phyloP scores from a whole-genome alignment of 2,888 invertebrate genomes.

The Alloscopus bannaensis region DNA sequence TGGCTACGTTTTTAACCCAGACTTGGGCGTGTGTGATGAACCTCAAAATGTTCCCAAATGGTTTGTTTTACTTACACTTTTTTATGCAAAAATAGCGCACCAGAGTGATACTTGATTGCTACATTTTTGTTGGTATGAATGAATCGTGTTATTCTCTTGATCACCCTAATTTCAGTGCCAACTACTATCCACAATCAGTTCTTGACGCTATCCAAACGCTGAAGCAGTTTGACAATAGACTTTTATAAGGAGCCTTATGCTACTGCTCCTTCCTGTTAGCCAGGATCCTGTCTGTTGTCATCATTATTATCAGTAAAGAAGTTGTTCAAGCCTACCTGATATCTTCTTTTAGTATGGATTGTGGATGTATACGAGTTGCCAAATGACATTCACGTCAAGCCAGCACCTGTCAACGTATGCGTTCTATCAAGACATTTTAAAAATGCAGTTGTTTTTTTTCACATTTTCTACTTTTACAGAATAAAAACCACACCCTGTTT shows the following conservation, averaged over 20 bases:
- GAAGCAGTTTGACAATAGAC: constrained; percentile 66
- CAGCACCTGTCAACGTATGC: too few species aligned
- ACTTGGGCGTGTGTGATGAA: constrained; percentile 88
- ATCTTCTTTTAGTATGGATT: too few species aligned
- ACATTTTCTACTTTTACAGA: neutral
- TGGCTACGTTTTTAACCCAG: constrained; percentile 94
- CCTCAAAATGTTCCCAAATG: constrained; percentile 94
- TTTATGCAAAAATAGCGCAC: neutral
- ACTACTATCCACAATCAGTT: constrained; percentile 70
- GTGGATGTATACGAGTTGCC: too few species aligned
- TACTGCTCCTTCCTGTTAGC: too few species aligned
- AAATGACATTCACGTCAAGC: too few species aligned
- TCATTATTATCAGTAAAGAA: too few species aligned
- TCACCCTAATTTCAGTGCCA: constrained; percentile 54
- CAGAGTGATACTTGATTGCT: constrained; percentile 25
- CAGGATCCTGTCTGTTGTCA: too few species aligned
- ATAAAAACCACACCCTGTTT: constrained; percentile 25
- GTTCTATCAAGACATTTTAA: too few species aligned
- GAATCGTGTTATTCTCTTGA: neutral
- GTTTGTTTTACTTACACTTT: constrained; percentile 77
- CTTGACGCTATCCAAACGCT: constrained; percentile 68
- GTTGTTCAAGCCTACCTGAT: too few species aligned
- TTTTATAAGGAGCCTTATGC: constrained; percentile 36
- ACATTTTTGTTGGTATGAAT: neutral
- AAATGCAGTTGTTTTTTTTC: too few species aligned